phyloP scores from a whole-genome alignment of 92 coral and sea anemone genomes.

The Bergia puertoricense region DNA sequence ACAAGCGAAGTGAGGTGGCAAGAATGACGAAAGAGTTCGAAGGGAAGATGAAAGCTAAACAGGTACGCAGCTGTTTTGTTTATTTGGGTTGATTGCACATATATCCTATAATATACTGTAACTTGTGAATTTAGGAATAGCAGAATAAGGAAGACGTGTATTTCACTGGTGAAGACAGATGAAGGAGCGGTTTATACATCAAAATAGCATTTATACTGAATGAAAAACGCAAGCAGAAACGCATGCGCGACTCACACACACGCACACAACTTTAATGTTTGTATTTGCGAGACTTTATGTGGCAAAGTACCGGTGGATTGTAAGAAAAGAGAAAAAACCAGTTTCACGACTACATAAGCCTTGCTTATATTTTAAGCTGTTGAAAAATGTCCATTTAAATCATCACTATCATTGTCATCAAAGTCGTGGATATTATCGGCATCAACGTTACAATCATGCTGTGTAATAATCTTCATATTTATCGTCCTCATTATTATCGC shows the following conservation, averaged over 20 bases:
- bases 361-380: too few species aligned
- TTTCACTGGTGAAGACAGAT: not conserved
- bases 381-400: too few species aligned
- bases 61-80: slow-evolving; percentile 55
- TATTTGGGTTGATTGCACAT: not conserved
- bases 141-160: not conserved
- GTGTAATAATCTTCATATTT: too few species aligned
- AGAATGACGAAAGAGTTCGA: slow-evolving; percentile 90
- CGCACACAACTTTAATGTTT: not conserved
- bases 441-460: too few species aligned
- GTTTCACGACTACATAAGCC: too few species aligned
- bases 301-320: too few species aligned
- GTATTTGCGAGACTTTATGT: too few species aligned
- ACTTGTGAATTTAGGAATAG: not conserved
- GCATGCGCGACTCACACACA: not conserved
- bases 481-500: too few species aligned
- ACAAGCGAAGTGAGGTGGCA: slow-evolving; percentile 83
- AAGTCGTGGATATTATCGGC: too few species aligned
- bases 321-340: too few species aligned
- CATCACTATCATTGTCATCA: too few species aligned
- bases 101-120: not conserved
- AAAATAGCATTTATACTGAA: not conserved
- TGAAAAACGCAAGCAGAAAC: not conserved
- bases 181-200: too few species aligned
- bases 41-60: slow-evolving; percentile 75